These are phyloP conservation scores for Notoglanidium macrostoma DNA, from an alignment of 2,797 vertebrate species.

Conservation along the genomic window DNA sequence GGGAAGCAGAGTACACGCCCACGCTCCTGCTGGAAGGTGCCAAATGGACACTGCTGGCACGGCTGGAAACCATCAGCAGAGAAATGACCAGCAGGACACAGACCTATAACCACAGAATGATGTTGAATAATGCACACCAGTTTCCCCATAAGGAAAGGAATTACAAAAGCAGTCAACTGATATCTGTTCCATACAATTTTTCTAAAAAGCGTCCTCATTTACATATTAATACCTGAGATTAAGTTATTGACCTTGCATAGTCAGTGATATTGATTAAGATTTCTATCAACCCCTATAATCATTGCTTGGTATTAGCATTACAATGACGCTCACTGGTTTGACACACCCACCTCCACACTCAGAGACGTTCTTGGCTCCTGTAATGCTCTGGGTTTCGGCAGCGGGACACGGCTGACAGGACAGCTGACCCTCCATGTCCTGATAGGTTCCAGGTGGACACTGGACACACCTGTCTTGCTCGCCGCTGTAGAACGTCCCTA, in stretches of 20 bases:
- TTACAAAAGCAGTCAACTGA: not conserved
- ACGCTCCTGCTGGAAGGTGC: slow-evolving; percentile 87
- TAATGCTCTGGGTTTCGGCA: slow-evolving; percentile 80
- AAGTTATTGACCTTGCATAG: slow-evolving; percentile 24
- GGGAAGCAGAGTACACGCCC: slow-evolving; percentile 90
- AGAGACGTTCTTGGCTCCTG: slow-evolving; percentile 87
- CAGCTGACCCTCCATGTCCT: slow-evolving; percentile 88
- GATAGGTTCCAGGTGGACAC: slow-evolving; percentile 87
- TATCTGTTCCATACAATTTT: not conserved
- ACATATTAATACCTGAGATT: not conserved
- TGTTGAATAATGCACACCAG: not conserved
- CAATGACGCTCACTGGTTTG: slow-evolving; percentile 38
- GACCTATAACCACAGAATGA: slow-evolving; percentile 73
- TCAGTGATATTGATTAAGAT: slow-evolving; percentile 27
- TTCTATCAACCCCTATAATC: slow-evolving; percentile 35
- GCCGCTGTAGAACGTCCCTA: slow-evolving; percentile 89
- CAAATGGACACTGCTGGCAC: slow-evolving; percentile 82
- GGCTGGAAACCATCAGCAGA: slow-evolving; percentile 90
- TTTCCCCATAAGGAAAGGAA: not conserved
- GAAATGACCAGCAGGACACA: slow-evolving; percentile 88
- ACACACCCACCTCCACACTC: slow-evolving; percentile 87
- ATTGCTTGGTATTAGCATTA: slow-evolving; percentile 38
- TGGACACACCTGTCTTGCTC: slow-evolving; percentile 84
- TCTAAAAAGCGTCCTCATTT: not conserved
- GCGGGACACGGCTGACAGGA: slow-evolving; percentile 92